These are phyloP conservation scores for Bovichtus variegatus DNA, from an alignment of 2,797 vertebrate genomes.

Conservation along the genomic window DNA sequence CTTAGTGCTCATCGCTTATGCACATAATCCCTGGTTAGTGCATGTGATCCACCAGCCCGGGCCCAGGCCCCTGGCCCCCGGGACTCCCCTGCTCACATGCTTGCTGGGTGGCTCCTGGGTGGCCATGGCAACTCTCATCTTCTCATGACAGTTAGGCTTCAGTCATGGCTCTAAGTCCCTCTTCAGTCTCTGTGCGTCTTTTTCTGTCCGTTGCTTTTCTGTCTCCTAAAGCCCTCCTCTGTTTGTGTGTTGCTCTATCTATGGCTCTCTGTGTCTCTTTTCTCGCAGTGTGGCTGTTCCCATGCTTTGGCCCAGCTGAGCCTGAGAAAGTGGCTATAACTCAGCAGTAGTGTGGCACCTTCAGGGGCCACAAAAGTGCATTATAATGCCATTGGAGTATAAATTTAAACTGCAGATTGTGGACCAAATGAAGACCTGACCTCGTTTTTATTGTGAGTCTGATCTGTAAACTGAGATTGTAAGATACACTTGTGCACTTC, in stretches of 20 bases:
- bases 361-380: slow-evolving; percentile 43
- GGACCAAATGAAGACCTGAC: slow-evolving; percentile 63
- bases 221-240: slow-evolving; percentile 75
- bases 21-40: slow-evolving; percentile 91
- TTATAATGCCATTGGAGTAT: slow-evolving; percentile 33
- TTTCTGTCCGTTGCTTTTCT: slow-evolving; percentile 73
- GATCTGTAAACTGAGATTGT: slow-evolving; percentile 74
- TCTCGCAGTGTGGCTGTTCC: slow-evolving; percentile 58
- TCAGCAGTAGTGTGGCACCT: slow-evolving; percentile 37
- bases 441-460: slow-evolving; percentile 72
- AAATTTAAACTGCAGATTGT: slow-evolving; percentile 47
- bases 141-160: slow-evolving; percentile 85
- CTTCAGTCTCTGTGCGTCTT: slow-evolving; percentile 72
- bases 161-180: slow-evolving; percentile 78
- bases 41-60: slow-evolving; percentile 83
- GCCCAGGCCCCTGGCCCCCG: slow-evolving; percentile 75
- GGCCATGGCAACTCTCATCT: slow-evolving; percentile 82
- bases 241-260: slow-evolving; percentile 61
- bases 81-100: slow-evolving; percentile 76
- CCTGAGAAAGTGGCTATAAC: slow-evolving; percentile 47
- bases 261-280: slow-evolving; percentile 67
- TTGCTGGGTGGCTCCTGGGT: slow-evolving; percentile 81
- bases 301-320: slow-evolving; percentile 60
- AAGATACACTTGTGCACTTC: slow-evolving; percentile 72
- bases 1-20: slow-evolving; percentile 95